Conservation (phyloP, 2,797 vertebrate species). For the Limnodromus scolopaceus region DNA sequence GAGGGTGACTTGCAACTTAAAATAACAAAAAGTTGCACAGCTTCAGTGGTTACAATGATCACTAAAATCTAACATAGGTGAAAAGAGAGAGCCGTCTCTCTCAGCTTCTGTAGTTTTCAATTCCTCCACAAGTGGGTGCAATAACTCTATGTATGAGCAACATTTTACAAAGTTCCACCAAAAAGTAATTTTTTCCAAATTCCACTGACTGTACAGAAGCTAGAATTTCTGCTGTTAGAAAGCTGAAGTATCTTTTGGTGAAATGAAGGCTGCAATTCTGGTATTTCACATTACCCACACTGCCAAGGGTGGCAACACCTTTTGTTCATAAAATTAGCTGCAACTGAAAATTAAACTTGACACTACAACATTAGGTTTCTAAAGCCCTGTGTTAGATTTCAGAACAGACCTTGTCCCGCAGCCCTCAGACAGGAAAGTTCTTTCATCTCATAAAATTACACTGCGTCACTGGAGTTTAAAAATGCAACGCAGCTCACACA, state of each 20-base stretch:
- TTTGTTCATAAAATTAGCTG: background rate
- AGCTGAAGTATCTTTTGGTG: background rate
- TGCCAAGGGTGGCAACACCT: background rate
- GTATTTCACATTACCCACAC: background rate
- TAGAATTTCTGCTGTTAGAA: background rate
- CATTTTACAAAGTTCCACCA: background rate
- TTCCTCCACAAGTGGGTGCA: conserved; percentile 58
- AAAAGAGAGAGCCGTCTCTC: background rate
- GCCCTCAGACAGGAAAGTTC: background rate
- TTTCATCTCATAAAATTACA: background rate
- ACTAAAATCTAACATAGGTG: background rate
- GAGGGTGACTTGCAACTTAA: background rate
- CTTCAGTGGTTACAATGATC: background rate
- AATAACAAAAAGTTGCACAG: background rate
- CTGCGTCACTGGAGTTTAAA: background rate
- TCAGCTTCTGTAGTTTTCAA: background rate
- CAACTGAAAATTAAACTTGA: background rate
- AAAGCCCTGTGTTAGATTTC: background rate
- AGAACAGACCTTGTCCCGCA: background rate
- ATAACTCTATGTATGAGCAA: background rate
- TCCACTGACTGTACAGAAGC: background rate
- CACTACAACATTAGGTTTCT: background rate
- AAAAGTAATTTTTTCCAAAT: background rate
- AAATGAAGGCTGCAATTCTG: background rate
- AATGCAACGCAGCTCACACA: background rate